Conservation (phyloP, 1,140 invertebrate genomes). For the Hypothenemus hampei region DNA sequence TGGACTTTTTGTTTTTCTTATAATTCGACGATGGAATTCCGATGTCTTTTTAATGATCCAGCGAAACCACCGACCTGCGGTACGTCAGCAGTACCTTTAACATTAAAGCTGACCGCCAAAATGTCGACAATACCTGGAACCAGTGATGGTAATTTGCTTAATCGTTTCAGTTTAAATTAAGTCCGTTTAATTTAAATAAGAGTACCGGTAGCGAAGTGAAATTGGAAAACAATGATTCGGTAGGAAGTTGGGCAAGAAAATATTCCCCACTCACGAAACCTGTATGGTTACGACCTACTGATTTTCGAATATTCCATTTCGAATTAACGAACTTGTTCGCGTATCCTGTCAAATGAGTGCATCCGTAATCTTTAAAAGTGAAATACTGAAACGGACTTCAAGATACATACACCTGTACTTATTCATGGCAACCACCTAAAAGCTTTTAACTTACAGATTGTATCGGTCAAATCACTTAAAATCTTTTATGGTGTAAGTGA, state of each 20-base stretch:
- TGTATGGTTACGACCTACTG: too few species aligned
- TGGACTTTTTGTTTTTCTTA: neutral
- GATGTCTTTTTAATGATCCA: slow-evolving; percentile 13
- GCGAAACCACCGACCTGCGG: neutral
- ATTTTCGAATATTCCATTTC: too few species aligned
- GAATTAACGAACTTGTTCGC: too few species aligned
- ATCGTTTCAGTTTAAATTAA: slow-evolving; percentile 2
- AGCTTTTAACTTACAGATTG: slow-evolving; percentile 1
- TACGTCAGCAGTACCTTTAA: neutral
- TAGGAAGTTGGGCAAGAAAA: too few species aligned
- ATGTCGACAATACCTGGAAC: slow-evolving; percentile 9
- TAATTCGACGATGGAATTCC: slow-evolving; percentile 11
- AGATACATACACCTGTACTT: too few species aligned
- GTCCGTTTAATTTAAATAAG: neutral
- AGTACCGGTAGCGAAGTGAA: too few species aligned
- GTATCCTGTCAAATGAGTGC: too few species aligned
- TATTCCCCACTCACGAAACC: too few species aligned
- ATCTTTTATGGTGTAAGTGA: slow-evolving; percentile 6
- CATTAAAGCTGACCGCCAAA: neutral
- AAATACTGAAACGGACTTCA: too few species aligned
- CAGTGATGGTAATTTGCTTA: slow-evolving; percentile 7
- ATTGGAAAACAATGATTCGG: too few species aligned
- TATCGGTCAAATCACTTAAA: slow-evolving; percentile 4
- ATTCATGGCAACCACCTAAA: too few species aligned
- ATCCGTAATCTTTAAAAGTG: too few species aligned